Base-by-base conservation (phyloP, 2,888 invertebrate genomes). In the Drosophila picticornis region DNA sequence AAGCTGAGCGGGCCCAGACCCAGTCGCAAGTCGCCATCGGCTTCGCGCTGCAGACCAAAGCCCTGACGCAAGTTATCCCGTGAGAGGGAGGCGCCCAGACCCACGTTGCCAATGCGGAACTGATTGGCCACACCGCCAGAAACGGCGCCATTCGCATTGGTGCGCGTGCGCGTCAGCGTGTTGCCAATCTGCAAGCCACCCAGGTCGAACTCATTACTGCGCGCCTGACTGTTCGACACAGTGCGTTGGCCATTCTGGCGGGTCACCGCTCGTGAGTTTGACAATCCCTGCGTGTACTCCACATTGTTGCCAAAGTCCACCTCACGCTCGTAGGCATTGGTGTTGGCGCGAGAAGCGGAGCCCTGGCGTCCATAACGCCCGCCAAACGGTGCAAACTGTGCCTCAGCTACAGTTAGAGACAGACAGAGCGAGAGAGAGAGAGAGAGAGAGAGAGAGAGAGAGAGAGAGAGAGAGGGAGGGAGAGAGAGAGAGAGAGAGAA, bases 141-240 rank as follows among this genome's bases (percentile, higher is more conserved):
- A 0, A 90, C 81, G 13, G 80, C 84, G 0, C 92, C 92, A 66
- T 92, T 92, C 6, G 88, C 86, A 11, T 85, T 75, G 5, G 90
- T 85, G 51, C 81, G 72, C 1, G 91, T 84, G 16, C 88, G 84
- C 5, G 93, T 92, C 43, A 92, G 25, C 0, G 93, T 93, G 55
- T 91, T 91, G 51, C 92, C 92, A 5, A 93, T 51, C 34, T 91
- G 91, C n/a, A 93, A 72, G 4, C 90, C 84, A 0, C 92, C 93
- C 5, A 93, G 6, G 10, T 91, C 91, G 1, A 92, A 31, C 0
- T 88, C 93, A 1, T 85, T 81, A 0, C 87, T 85, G 13, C 84
- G 72, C 2, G 93, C 88, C 60, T 90, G 86, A n/a, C 88, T 92
- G 2, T 84, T 81, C 2, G 90, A 75, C 2, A 91, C 82, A 29